Evolutionary conservation across 2,797 vertebrate genomes (phyloP).

Genomic region (Monodelphis domestica): DNA sequence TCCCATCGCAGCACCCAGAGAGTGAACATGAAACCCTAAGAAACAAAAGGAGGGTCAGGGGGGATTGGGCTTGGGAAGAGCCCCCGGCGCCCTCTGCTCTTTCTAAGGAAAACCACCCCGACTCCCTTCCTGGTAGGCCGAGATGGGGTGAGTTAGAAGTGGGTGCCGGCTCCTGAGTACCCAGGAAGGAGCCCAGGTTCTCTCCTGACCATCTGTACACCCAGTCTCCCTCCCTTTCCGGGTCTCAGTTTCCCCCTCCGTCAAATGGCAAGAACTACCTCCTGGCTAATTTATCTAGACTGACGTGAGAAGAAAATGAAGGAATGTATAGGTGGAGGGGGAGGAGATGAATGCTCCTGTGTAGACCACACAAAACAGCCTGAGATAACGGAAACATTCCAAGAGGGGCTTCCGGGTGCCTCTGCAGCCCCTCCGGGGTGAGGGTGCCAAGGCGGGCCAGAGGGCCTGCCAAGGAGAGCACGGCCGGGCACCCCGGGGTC

Average conservation of each 20-base stretch:
- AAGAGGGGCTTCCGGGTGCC: not conserved
- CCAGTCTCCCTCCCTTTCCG: not conserved
- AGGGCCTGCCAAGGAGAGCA: not conserved
- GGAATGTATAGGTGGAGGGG: not conserved
- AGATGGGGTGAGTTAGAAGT: no score
- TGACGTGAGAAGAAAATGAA: not conserved
- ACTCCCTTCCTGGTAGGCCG: no score
- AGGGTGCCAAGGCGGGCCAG: slow-evolving; percentile 30
- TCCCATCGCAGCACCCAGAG: not conserved
- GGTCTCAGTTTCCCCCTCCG: not conserved
- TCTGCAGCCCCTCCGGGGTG: not conserved
- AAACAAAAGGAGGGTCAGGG: no score
- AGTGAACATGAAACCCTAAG: not conserved
- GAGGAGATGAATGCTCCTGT: not conserved
- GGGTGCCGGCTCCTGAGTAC: no score
- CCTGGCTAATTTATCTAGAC: not conserved
- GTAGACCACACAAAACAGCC: not conserved
- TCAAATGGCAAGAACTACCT: not conserved
- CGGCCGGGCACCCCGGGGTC: slow-evolving; percentile 4
- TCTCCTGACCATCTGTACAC: not conserved
- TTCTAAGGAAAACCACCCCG: no score
- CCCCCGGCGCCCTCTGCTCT: no score
- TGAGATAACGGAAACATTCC: not conserved
- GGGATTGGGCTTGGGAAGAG: no score
- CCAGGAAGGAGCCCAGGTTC: no score